Percentiles rank a stretch among this genome's conserved stretches.
Evolutionary conservation across 2,888 invertebrate species (phyloP).

Genomic region (Sturmia bella): DNA sequence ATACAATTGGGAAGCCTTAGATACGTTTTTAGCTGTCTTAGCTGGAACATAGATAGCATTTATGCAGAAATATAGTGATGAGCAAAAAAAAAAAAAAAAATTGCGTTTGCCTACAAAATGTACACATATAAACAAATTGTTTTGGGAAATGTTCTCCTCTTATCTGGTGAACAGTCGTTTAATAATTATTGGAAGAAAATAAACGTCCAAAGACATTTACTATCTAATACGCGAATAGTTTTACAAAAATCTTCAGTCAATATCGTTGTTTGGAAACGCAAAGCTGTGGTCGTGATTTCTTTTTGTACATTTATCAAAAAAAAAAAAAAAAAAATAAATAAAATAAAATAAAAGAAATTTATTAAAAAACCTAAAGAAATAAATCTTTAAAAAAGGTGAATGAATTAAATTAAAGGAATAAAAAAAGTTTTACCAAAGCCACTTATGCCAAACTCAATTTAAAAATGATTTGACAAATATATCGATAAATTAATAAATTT

Average conservation of each 20-base stretch:
- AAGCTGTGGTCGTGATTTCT: constrained; percentile 63
- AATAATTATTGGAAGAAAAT: constrained; percentile 62
- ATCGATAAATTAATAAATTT: not conserved
- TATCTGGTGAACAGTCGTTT: constrained; percentile 42
- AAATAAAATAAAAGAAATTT: not conserved
- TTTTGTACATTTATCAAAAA: not conserved
- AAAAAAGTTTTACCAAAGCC: not conserved
- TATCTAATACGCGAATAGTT: constrained; percentile 63
- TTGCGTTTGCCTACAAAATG: constrained; percentile 21
- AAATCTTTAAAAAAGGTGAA: constrained; percentile 29
- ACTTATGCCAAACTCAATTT: not conserved
- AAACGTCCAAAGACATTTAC: constrained; percentile 57
- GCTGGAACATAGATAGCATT: constrained; percentile 48
- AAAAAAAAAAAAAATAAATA: constrained; percentile 2
- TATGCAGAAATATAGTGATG: not conserved
- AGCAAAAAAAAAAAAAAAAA: no score
- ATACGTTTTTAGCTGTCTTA: constrained; percentile 48
- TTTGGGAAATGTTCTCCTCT: constrained; percentile 35
- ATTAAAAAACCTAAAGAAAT: no score
- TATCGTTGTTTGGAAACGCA: constrained; percentile 48
- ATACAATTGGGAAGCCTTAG: constrained; percentile 59
- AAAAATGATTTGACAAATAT: not conserved
- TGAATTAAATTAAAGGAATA: not conserved
- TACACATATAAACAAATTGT: constrained; percentile 39
- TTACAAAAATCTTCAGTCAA: constrained; percentile 61